Percentiles rank a stretch among this genome's conserved stretches.
Conservation (phyloP, 2,797 vertebrate species). For the Fratercula arctica region DNA sequence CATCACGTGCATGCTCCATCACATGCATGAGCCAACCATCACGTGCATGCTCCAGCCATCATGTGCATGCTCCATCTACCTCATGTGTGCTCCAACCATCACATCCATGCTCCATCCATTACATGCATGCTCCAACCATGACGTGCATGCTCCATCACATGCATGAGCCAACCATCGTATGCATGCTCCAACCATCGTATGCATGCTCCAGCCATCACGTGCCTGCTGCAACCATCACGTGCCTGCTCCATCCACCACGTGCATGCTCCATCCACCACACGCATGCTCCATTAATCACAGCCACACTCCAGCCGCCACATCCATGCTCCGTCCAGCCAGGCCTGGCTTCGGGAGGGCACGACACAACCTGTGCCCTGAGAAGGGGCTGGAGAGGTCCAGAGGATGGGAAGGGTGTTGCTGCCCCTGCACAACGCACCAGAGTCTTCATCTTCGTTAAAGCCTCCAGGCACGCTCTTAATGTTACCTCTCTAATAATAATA, state of each 20-base stretch:
- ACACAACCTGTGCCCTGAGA: neutral
- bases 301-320: neutral
- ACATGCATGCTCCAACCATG: neutral
- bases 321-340: neutral
- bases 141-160: too few relatives aligned
- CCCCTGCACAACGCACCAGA: neutral
- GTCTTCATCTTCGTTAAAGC: neutral
- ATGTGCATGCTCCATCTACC: too few relatives aligned
- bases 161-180: too few relatives aligned
- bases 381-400: neutral
- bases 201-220: too few relatives aligned
- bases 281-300: rapidly evolving
- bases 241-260: neutral
- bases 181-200: too few relatives aligned
- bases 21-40: neutral
- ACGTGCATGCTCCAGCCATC: neutral
- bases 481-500: conserved; percentile 16
- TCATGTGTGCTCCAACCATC: neutral
- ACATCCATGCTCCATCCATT: too few relatives aligned
- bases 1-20: rapidly evolving
- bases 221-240: rapidly evolving
- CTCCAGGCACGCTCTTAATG: neutral
- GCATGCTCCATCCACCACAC: too few relatives aligned
- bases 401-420: neutral
- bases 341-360: neutral